phyloP scores from a whole-genome alignment of 2,888 invertebrate genomes.

The Chymomyza procnemis region DNA sequence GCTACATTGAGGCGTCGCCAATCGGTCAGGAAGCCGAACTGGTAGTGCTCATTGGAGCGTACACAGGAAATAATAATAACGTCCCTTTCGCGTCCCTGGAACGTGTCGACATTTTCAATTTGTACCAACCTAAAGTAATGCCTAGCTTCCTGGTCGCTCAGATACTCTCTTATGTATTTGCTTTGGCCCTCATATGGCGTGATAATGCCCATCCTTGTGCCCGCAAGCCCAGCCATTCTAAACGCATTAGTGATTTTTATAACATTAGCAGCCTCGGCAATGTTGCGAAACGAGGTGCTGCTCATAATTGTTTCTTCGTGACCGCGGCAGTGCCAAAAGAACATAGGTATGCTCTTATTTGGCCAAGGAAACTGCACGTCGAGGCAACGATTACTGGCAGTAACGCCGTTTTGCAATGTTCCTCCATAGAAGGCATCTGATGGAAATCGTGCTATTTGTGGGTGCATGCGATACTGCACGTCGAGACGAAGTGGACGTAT shows the following conservation, averaged over 20 bases:
- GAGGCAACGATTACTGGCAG: slow-evolving; percentile 94
- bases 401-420: slow-evolving; percentile 98
- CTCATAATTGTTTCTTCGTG: slow-evolving; percentile 99
- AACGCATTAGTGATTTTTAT: slow-evolving; percentile 98
- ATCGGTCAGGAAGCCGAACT: slow-evolving; percentile 98
- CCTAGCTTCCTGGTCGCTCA: too few relatives aligned
- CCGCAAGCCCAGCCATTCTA: slow-evolving; percentile 94
- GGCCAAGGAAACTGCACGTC: slow-evolving; percentile 99
- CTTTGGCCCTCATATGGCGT: slow-evolving; percentile 99
- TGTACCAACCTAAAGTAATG: too few relatives aligned
- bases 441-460: slow-evolving; percentile 97
- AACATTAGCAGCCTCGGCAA: slow-evolving; percentile 98
- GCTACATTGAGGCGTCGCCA: slow-evolving; percentile 98
- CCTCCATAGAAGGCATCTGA: slow-evolving; percentile 99
- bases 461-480: slow-evolving; percentile 99
- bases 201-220: slow-evolving; percentile 98
- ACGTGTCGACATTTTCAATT: slow-evolving; percentile 99
- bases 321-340: slow-evolving; percentile 98
- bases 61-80: slow-evolving; percentile 99
- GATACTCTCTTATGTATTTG: too few relatives aligned
- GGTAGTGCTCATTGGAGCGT: slow-evolving; percentile 98
- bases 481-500: slow-evolving; percentile 97
- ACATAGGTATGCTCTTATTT: slow-evolving; percentile 96
- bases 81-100: slow-evolving; percentile 99
- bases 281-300: slow-evolving; percentile 98